Percentiles rank a stretch among this genome's conserved stretches.
phyloP scores from a whole-genome alignment of 2,113 vertebrate genomes.

The Terrapene triunguis region DNA sequence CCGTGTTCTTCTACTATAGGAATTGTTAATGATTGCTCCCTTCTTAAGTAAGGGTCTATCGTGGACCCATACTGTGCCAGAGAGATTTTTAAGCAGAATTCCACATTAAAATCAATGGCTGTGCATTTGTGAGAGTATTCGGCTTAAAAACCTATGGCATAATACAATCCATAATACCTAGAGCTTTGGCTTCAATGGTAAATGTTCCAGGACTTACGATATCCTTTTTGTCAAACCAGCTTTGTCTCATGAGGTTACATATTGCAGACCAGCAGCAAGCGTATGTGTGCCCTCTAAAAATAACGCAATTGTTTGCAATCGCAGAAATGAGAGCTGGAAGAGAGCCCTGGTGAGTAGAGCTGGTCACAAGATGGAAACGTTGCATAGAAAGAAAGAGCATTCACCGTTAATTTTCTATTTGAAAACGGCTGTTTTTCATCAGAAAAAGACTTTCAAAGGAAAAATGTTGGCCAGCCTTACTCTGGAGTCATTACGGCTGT shows the following conservation, averaged over 20 bases:
- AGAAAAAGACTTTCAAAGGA: not conserved
- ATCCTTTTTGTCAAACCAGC: not conserved
- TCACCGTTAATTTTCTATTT: not conserved
- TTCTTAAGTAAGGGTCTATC: not conserved
- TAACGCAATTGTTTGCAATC: not conserved
- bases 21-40: not conserved
- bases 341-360: not conserved
- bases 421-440: not conserved
- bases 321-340: not conserved
- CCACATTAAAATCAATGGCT: not conserved
- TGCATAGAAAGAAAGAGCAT: not conserved
- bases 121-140: not conserved
- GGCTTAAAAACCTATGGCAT: no score
- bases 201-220: not conserved
- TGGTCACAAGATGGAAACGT: not conserved
- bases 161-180: not conserved
- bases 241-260: not conserved
- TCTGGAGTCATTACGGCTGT: not conserved
- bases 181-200: not conserved
- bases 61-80: not conserved
- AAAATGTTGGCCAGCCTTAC: no score
- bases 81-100: not conserved
- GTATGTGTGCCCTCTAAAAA: not conserved
- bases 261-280: not conserved
- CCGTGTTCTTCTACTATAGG: not conserved